These are phyloP conservation scores for Hippocampus zosterae DNA, from an alignment of 2,113 vertebrate genomes.

Conservation along the genomic window DNA sequence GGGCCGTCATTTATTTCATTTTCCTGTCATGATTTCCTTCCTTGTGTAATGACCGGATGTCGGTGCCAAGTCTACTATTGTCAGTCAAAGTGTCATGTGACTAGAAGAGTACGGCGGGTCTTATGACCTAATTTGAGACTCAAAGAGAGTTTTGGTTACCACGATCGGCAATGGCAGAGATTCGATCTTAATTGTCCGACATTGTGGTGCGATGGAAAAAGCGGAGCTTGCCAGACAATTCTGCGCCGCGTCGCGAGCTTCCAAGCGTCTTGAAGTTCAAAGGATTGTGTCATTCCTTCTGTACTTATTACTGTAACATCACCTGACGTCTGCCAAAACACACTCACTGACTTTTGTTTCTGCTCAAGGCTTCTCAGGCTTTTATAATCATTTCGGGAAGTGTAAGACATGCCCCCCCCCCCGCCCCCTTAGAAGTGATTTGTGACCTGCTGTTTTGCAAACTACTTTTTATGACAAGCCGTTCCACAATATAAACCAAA, in stretches of 20 bases:
- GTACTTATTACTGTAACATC: conserved; percentile 31
- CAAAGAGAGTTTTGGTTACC: conserved; percentile 51
- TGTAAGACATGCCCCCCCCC: background rate
- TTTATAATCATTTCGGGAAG: conserved; percentile 2
- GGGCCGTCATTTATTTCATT: conserved; percentile 58
- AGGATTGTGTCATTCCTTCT: conserved; percentile 34
- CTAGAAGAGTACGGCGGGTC: conserved; percentile 28
- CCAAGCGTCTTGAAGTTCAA: conserved; percentile 24
- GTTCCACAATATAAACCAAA: background rate
- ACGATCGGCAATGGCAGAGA: conserved; percentile 47
- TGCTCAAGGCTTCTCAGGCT: background rate
- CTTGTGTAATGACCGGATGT: conserved; percentile 22
- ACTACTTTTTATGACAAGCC: background rate
- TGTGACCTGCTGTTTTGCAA: background rate
- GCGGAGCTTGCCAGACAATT: conserved; percentile 26
- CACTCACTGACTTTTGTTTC: conserved; percentile 8
- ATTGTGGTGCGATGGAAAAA: conserved; percentile 44
- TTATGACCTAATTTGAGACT: conserved; percentile 37
- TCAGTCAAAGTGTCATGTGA: conserved; percentile 28
- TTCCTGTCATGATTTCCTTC: conserved; percentile 16
- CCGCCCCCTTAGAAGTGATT: background rate
- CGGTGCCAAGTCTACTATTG: conserved; percentile 37
- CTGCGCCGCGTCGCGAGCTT: conserved; percentile 41
- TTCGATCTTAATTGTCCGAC: conserved; percentile 61
- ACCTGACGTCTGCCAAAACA: conserved; percentile 15